Evolutionary conservation across 2,888 invertebrate genomes (phyloP).

Genomic region (Hylaea fasciaria): DNA sequence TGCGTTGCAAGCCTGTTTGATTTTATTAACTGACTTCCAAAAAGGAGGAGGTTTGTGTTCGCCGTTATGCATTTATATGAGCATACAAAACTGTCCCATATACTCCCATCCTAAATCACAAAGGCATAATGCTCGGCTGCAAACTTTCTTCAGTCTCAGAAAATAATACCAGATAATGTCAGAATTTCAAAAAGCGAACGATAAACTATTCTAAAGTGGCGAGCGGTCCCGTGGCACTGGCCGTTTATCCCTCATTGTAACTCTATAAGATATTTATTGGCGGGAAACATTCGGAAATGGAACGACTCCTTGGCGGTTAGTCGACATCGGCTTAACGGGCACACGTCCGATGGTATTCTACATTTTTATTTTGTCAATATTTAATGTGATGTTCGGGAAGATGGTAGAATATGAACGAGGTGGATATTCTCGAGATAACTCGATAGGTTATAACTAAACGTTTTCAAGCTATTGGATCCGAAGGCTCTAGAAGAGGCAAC

Average conservation of each 20-base stretch:
- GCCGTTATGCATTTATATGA: too few species aligned
- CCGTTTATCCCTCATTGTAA: slow-evolving; percentile 78
- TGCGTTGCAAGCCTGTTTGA: too few species aligned
- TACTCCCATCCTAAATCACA: too few species aligned
- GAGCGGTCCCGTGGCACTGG: slow-evolving; percentile 63
- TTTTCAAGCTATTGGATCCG: not conserved
- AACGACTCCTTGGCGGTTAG: slow-evolving; percentile 76
- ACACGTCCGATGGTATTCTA: slow-evolving; percentile 76
- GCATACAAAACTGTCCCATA: not conserved
- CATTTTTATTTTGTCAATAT: slow-evolving; percentile 85
- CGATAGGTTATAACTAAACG: not conserved
- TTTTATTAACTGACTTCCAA: too few species aligned
- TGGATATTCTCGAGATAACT: slow-evolving; percentile 31
- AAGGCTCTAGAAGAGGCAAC: too few species aligned
- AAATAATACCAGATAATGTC: slow-evolving; percentile 20
- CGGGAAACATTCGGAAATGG: slow-evolving; percentile 73
- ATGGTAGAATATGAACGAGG: slow-evolving; percentile 39
- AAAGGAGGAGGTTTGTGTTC: too few species aligned
- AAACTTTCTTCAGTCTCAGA: not conserved
- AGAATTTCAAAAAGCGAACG: slow-evolving; percentile 25
- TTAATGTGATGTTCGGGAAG: slow-evolving; percentile 71
- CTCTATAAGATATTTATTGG: slow-evolving; percentile 84
- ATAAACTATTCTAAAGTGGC: slow-evolving; percentile 52
- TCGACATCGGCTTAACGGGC: slow-evolving; percentile 66
- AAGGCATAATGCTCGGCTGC: slow-evolving; percentile 5